Conservation (phyloP, 2,888 invertebrate species). For the Hoplodrina ambigua region DNA sequence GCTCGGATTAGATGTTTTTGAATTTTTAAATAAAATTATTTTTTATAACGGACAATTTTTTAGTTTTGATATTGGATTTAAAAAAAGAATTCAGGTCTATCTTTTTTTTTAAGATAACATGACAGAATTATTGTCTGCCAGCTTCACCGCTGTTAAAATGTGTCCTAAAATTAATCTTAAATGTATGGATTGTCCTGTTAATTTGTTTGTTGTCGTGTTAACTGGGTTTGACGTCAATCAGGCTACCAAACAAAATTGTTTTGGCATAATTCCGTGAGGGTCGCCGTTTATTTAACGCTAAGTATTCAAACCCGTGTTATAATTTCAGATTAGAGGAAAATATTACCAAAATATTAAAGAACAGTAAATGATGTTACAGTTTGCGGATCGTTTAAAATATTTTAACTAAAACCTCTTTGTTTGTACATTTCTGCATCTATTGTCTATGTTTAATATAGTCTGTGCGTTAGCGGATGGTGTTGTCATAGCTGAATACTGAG, state of each 20-base stretch:
- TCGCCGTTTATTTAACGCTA: constrained; percentile 15
- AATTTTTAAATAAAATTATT: no score
- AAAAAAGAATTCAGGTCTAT: not conserved
- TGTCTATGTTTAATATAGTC: no score
- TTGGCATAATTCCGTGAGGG: constrained; percentile 24
- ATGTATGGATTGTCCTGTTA: constrained; percentile 16
- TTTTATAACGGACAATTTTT: no score
- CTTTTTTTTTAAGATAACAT: no score
- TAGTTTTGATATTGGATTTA: no score
- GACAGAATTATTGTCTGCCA: not conserved
- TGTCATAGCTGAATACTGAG: no score
- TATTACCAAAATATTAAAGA: not conserved
- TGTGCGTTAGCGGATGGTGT: no score
- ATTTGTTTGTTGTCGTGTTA: constrained; percentile 29
- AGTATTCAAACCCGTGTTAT: constrained; percentile 5
- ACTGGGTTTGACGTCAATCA: constrained; percentile 32
- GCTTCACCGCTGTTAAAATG: not conserved
- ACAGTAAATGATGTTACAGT: not conserved
- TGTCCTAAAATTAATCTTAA: constrained; percentile 10
- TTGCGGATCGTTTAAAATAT: not conserved
- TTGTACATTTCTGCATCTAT: no score
- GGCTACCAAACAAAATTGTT: constrained; percentile 42
- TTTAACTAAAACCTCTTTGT: not conserved
- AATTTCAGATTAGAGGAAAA: constrained; percentile 9
- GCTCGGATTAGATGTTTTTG: no score